A percentile compares a stretch with the other conserved stretches of the same genome.
phyloP scores from a whole-genome alignment of 2,113 vertebrate species.

The Buteo buteo region DNA sequence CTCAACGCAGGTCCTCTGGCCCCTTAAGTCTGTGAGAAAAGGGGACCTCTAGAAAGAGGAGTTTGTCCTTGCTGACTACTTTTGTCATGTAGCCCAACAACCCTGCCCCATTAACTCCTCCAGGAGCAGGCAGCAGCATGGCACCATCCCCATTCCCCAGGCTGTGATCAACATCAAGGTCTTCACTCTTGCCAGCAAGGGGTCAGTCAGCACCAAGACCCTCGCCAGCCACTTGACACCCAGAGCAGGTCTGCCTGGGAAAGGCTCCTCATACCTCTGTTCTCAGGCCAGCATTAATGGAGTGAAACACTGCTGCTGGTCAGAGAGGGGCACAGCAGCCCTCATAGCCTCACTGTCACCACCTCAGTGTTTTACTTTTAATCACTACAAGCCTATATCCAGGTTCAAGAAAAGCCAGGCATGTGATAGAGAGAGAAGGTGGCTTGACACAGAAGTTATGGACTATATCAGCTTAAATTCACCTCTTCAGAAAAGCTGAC shows the following conservation, averaged over 20 bases:
- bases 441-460: not conserved
- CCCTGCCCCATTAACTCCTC: not conserved
- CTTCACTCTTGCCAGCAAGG: not conserved
- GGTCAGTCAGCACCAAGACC: not conserved
- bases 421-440: not conserved
- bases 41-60: not conserved
- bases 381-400: not conserved
- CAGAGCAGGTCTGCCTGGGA: not conserved
- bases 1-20: not conserved
- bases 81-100: not conserved
- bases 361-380: not conserved
- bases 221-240: not conserved
- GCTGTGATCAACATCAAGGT: not conserved
- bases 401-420: not conserved
- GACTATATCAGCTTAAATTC: not conserved
- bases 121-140: not conserved
- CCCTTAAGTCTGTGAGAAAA: not conserved
- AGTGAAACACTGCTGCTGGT: not conserved
- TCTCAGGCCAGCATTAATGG: not conserved
- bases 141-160: not conserved
- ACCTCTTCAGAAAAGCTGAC: not conserved
- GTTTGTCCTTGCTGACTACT: not conserved
- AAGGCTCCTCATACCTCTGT: not conserved
- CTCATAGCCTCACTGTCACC: not conserved
- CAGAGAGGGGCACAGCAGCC: not conserved